A percentile compares a stretch with the other conserved stretches of the same genome.
Conservation (phyloP, 2,113 vertebrate genomes). For the Ramphastos sulfuratus region DNA sequence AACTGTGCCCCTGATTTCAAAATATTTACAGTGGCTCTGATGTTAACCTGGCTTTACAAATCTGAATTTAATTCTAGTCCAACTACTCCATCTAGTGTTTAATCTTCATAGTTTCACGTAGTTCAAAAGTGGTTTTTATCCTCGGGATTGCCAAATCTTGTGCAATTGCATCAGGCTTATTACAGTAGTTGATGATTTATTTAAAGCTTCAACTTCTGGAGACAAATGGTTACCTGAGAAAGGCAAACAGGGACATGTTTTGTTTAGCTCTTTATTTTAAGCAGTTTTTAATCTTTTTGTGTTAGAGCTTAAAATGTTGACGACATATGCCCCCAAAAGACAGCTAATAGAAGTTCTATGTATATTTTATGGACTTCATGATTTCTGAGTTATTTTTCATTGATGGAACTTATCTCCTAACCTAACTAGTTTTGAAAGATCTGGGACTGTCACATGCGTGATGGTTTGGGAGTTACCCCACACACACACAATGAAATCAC, state of each 20-base stretch:
- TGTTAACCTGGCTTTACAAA: background rate
- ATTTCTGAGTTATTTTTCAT: background rate
- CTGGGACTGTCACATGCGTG: no score
- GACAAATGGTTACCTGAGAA: background rate
- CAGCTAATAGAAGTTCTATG: background rate
- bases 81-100: slow-evolving; percentile 65
- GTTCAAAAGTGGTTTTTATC: background rate
- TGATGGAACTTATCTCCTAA: background rate
- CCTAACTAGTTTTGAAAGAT: background rate
- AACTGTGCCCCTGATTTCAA: background rate
- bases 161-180: background rate
- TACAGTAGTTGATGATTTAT: background rate
- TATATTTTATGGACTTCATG: background rate
- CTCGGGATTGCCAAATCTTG: background rate
- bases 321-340: background rate
- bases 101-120: background rate
- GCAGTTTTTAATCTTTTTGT: background rate
- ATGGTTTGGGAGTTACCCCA: no score
- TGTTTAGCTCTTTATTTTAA: background rate
- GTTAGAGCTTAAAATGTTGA: background rate
- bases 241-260: background rate
- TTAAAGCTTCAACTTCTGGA: background rate
- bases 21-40: slow-evolving; percentile 32
- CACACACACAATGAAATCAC: no score
- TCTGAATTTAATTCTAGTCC: slow-evolving; percentile 17